A percentile compares a stretch with the other conserved stretches of the same genome.
These are phyloP conservation scores for Cerastoderma edule DNA, from an alignment of 2,888 invertebrate species.

Conservation along the genomic window DNA sequence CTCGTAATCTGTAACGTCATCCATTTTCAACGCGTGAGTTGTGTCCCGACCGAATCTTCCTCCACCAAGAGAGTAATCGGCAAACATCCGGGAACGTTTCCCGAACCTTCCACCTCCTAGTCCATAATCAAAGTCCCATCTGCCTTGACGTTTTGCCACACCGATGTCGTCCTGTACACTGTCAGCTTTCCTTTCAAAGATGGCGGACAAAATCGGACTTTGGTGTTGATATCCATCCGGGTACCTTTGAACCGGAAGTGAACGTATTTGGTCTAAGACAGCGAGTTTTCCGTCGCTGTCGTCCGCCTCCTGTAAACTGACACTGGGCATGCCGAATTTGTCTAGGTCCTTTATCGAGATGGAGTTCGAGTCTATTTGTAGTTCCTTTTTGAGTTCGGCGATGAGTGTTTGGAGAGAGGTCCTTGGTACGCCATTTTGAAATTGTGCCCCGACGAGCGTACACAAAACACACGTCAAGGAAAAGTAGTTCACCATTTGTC, in stretches of 20 bases:
- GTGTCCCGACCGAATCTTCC: constrained; percentile 80
- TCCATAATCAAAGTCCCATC: constrained; percentile 82
- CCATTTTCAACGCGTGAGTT: constrained; percentile 70
- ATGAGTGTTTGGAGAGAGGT: constrained; percentile 36
- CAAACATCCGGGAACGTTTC: constrained; percentile 69
- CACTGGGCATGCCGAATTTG: not conserved
- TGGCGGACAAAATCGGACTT: constrained; percentile 41
- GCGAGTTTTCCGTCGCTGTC: constrained; percentile 5
- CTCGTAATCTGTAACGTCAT: constrained; percentile 26
- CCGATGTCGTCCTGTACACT: constrained; percentile 38
- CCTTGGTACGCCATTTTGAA: constrained; percentile 17
- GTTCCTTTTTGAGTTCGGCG: constrained; percentile 45
- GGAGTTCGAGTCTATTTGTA: constrained; percentile 26
- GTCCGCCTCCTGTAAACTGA: constrained; percentile 8
- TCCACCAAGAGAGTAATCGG: constrained; percentile 78
- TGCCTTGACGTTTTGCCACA: constrained; percentile 75
- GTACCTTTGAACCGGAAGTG: not conserved
- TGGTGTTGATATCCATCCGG: constrained; percentile 11
- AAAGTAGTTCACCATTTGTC: not conserved
- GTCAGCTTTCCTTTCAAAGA: constrained; percentile 34
- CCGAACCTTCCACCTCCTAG: constrained; percentile 82
- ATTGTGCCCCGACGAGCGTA: constrained; percentile 3
- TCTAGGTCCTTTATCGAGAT: not conserved
- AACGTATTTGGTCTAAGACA: constrained; percentile 1
- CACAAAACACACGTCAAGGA: not conserved